phyloP scores from a whole-genome alignment of 2,888 invertebrate species.

The Harpalus rubripes region DNA sequence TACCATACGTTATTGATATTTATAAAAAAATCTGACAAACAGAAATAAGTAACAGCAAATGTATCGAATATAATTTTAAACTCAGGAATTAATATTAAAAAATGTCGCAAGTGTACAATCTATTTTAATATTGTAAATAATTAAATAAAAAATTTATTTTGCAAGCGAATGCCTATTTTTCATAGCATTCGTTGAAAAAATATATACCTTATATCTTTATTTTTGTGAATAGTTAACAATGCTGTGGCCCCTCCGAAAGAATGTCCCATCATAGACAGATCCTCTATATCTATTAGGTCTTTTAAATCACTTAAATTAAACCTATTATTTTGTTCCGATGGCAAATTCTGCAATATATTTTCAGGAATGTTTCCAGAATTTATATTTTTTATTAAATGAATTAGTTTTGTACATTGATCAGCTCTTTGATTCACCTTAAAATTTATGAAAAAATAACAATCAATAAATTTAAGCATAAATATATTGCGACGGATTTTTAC shows the following conservation, averaged over 20 bases:
- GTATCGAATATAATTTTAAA: too few species aligned
- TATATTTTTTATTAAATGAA: slow-evolving; percentile 78
- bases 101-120: too few species aligned
- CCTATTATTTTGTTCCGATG: slow-evolving; percentile 67
- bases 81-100: too few species aligned
- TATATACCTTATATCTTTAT: slow-evolving; percentile 80
- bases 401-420: slow-evolving; percentile 78
- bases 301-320: slow-evolving; percentile 75
- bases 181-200: too few species aligned
- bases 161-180: too few species aligned
- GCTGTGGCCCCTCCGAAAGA: slow-evolving; percentile 84
- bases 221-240: slow-evolving; percentile 79
- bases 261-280: slow-evolving; percentile 81
- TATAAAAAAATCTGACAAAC: too few species aligned
- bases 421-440: slow-evolving; percentile 78
- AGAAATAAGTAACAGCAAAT: too few species aligned
- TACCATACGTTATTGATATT: too few species aligned
- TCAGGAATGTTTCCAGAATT: slow-evolving; percentile 77
- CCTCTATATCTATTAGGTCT: slow-evolving; percentile 77
- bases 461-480: not conserved
- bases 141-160: too few species aligned
- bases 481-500: too few species aligned
- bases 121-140: too few species aligned
- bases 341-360: slow-evolving; percentile 77
- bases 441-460: not conserved